Conservation (phyloP, 2,797 vertebrate species). For the Pantherophis vulpinus region DNA sequence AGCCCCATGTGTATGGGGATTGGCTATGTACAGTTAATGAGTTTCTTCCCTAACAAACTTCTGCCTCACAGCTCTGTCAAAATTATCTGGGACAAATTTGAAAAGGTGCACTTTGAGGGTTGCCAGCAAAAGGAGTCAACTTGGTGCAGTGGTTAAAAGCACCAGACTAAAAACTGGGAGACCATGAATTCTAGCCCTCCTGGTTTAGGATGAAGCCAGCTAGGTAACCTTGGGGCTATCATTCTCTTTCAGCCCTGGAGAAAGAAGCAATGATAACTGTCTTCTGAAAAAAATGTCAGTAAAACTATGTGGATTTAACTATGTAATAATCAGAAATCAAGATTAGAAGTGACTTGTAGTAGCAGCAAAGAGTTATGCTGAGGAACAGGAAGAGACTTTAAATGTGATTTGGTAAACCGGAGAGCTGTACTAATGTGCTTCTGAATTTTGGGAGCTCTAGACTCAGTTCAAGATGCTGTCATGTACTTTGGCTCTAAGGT, state of each 20-base stretch:
- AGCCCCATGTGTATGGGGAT: not conserved
- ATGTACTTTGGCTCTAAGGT: not conserved
- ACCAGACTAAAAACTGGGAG: not conserved
- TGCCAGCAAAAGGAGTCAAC: not conserved
- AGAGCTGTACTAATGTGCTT: not conserved
- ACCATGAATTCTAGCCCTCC: not conserved
- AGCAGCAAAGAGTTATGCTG: not conserved
- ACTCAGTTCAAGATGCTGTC: not conserved
- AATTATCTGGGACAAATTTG: not conserved
- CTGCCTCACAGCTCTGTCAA: not conserved
- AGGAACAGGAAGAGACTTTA: not conserved
- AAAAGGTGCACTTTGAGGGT: not conserved
- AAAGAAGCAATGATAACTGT: not conserved
- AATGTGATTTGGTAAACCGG: not conserved
- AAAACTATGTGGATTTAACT: not conserved
- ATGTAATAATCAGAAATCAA: not conserved
- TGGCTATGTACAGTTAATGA: not conserved
- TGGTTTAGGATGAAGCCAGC: not conserved
- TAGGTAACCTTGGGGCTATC: not conserved
- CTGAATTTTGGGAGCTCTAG: not conserved
- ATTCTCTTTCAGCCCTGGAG: not conserved
- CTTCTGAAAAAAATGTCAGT: not conserved
- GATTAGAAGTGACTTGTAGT: not conserved
- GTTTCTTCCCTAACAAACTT: not conserved
- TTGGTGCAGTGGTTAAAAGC: not conserved